phyloP scores from a whole-genome alignment of 2,888 invertebrate genomes.

The Chouioia cunea region DNA sequence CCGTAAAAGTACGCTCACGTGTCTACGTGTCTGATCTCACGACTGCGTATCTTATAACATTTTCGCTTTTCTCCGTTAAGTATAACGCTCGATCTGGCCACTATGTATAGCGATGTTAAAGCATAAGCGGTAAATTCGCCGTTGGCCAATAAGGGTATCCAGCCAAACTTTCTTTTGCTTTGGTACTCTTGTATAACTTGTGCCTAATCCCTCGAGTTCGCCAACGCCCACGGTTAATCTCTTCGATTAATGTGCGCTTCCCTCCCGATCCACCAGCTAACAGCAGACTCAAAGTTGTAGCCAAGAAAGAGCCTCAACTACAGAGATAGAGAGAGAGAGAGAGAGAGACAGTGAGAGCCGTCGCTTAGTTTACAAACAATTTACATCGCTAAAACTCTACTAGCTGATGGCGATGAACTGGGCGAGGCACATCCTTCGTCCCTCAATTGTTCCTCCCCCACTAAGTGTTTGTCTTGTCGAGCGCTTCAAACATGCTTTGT shows the following conservation, averaged over 20 bases:
- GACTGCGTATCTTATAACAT: too few relatives aligned
- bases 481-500: too few relatives aligned
- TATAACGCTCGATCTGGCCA: too few relatives aligned
- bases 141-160: too few relatives aligned
- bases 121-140: slow-evolving; percentile 24
- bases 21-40: too few relatives aligned
- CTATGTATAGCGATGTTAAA: too few relatives aligned
- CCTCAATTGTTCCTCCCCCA: too few relatives aligned
- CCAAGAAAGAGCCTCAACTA: background rate
- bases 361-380: slow-evolving; percentile 45
- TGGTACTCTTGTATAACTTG: slow-evolving; percentile 29
- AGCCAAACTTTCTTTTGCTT: slow-evolving; percentile 30
- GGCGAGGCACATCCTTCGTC: too few relatives aligned
- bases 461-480: too few relatives aligned
- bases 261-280: too few relatives aligned
- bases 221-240: slow-evolving; percentile 54
- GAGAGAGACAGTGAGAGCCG: background rate
- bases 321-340: background rate
- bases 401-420: background rate
- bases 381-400: slow-evolving; percentile 47
- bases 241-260: slow-evolving; percentile 60
- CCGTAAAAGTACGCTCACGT: too few relatives aligned
- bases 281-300: slow-evolving; percentile 29
- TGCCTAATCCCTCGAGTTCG: slow-evolving; percentile 51
- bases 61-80: too few relatives aligned